Conservation (phyloP, 2,797 vertebrate species). For the Pteropus rufus region DNA sequence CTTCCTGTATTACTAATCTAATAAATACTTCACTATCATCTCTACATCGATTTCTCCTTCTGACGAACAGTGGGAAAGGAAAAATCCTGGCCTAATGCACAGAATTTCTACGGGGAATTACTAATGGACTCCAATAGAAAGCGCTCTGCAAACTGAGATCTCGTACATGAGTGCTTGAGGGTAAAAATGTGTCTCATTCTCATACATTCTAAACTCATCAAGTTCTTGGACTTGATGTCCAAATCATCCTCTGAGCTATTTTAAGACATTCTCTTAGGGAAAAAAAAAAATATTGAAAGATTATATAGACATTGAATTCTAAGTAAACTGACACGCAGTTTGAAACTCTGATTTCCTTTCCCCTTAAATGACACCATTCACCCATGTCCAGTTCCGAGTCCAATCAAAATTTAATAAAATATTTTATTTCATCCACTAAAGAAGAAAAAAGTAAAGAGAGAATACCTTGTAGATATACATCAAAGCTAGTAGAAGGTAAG, state of each 20-base stretch:
- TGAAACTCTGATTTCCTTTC: neutral
- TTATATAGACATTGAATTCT: neutral
- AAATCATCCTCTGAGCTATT: constrained; percentile 33
- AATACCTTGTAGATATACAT: neutral
- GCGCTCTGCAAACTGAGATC: neutral
- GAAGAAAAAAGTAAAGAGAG: neutral
- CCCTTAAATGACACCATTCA: neutral
- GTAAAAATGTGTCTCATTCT: neutral
- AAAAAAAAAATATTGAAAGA: neutral
- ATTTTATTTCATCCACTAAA: neutral
- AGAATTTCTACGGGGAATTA: neutral
- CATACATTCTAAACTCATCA: neutral
- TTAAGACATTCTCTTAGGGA: neutral
- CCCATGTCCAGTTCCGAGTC: neutral
- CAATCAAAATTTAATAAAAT: neutral
- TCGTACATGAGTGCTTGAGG: neutral
- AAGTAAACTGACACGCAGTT: neutral
- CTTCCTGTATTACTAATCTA: neutral
- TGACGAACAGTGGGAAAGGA: neutral
- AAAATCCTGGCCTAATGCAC: neutral
- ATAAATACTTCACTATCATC: neutral
- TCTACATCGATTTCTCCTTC: neutral
- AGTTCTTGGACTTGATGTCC: constrained; percentile 2
- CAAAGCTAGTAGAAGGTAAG: neutral
- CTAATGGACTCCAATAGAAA: neutral